phyloP scores from a whole-genome alignment of 2,113 vertebrate species.

The Prionailurus bengalensis region DNA sequence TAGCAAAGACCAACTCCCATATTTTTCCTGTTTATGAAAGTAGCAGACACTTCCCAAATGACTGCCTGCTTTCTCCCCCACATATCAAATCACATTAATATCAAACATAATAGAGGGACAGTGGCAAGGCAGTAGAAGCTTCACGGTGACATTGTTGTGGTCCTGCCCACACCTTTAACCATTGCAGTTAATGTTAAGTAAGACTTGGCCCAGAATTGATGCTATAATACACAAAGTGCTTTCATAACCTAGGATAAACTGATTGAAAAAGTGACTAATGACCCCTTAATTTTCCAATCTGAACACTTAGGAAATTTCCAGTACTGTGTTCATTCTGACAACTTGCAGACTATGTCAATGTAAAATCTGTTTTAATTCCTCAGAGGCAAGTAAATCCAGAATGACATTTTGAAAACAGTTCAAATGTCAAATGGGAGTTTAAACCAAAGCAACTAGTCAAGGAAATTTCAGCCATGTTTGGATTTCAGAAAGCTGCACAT shows the following conservation, averaged over 20 bases:
- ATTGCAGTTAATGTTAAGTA: background rate
- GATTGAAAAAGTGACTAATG: background rate
- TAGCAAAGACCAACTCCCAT: slow-evolving; percentile 5
- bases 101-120: background rate
- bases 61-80: background rate
- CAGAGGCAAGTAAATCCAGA: slow-evolving; percentile 54
- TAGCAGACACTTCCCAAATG: slow-evolving; percentile 38
- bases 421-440: slow-evolving; percentile 65
- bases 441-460: slow-evolving; percentile 58
- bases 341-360: background rate
- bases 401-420: slow-evolving; percentile 68
- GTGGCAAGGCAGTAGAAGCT: background rate
- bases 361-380: slow-evolving; percentile 46
- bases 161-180: background rate
- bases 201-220: slow-evolving; percentile 16
- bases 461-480: slow-evolving; percentile 15
- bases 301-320: slow-evolving; percentile 28
- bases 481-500: background rate
- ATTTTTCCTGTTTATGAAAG: slow-evolving; percentile 29
- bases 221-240: background rate
- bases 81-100: background rate
- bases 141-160: background rate
- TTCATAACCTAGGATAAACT: background rate
- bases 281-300: slow-evolving; percentile 27
- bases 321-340: background rate